phyloP scores from a whole-genome alignment of 2,888 invertebrate species.

The Dasypolia templi region DNA sequence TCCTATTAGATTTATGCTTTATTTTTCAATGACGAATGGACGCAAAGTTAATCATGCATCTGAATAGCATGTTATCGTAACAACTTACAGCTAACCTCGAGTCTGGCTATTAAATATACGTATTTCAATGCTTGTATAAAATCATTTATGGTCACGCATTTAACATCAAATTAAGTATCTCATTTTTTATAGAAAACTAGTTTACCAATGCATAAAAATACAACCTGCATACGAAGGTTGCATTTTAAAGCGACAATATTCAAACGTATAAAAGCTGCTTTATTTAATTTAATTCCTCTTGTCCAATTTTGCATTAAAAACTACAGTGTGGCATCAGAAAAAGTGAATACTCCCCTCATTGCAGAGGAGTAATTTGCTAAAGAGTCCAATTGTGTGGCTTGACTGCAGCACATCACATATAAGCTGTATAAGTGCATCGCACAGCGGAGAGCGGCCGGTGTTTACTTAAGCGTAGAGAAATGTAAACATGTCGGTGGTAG shows the following conservation, averaged over 20 bases:
- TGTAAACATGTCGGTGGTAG: slow-evolving; percentile 77
- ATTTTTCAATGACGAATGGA: slow-evolving; percentile 29
- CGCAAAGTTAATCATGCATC: slow-evolving; percentile 9
- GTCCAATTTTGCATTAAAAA: slow-evolving; percentile 28
- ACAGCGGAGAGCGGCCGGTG: slow-evolving; percentile 68
- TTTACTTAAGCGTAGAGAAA: slow-evolving; percentile 81
- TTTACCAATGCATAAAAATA: slow-evolving; percentile 16
- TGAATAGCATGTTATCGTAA: slow-evolving; percentile 28
- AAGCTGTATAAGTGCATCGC: slow-evolving; percentile 63
- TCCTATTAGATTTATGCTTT: slow-evolving; percentile 19
- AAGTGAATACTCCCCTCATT: slow-evolving; percentile 11
- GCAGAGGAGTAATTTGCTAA: slow-evolving; percentile 48
- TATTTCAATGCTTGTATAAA: slow-evolving; percentile 30
- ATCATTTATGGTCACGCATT: slow-evolving; percentile 27
- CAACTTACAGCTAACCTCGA: slow-evolving; percentile 35
- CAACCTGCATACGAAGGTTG: slow-evolving; percentile 1
- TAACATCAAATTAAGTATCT: slow-evolving; percentile 21
- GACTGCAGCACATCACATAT: slow-evolving; percentile 52
- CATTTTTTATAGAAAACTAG: not conserved
- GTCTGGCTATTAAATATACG: slow-evolving; percentile 6
- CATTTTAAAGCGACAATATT: slow-evolving; percentile 1
- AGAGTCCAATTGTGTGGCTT: slow-evolving; percentile 54
- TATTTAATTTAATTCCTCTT: slow-evolving; percentile 2
- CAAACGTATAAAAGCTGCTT: slow-evolving; percentile 4
- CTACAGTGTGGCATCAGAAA: slow-evolving; percentile 2